Percentiles rank a stretch among this genome's conserved stretches.
phyloP scores from a whole-genome alignment of 2,797 vertebrate species.

The Adelosebastes latens region DNA sequence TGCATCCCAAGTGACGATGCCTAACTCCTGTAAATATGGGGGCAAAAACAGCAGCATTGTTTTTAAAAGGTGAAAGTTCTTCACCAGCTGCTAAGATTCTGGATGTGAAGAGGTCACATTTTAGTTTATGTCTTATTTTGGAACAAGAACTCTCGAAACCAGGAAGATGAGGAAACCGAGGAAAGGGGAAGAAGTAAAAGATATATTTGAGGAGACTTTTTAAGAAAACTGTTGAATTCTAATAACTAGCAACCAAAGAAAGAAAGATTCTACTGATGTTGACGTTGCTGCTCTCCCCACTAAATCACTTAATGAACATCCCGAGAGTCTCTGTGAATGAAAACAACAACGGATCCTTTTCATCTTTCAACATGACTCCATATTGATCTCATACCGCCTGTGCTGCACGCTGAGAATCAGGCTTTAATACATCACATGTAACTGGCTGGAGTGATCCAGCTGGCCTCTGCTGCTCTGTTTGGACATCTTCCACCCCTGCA shows the following conservation, averaged over 20 bases:
- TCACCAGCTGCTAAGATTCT: background rate
- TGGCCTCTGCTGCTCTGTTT: constrained; percentile 36
- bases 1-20: background rate
- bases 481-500: constrained; percentile 43
- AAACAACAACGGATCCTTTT: constrained; percentile 21
- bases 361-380: constrained; percentile 31
- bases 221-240: background rate
- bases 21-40: background rate
- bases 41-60: background rate
- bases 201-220: background rate
- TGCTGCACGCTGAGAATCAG: constrained; percentile 16
- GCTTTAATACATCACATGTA: constrained; percentile 15
- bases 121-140: background rate
- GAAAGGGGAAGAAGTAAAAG: background rate
- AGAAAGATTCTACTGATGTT: background rate
- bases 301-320: constrained; percentile 5
- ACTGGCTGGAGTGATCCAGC: constrained; percentile 17
- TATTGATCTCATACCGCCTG: constrained; percentile 8
- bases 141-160: background rate
- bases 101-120: background rate
- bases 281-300: background rate
- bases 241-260: background rate
- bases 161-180: background rate
- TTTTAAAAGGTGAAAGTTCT: background rate
- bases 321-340: background rate